Evolutionary conservation across 2,888 invertebrate species (phyloP), one percentile per base, ranked within the genome.

Genomic region (Drosophila peninsularis): DNA sequence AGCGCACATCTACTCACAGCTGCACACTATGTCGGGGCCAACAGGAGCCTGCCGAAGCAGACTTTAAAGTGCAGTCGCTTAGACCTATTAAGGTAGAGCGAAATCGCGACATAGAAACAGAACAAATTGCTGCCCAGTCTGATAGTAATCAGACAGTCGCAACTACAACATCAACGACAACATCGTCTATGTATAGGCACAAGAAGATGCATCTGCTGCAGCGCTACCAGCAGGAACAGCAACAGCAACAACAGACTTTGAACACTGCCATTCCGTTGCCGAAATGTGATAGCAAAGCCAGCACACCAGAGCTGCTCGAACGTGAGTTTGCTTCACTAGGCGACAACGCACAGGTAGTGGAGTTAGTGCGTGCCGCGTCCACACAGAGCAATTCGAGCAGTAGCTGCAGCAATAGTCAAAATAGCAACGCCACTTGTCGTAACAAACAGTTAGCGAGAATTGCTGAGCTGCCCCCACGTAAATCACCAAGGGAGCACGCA

Each of bases 401-500:
- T 62, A 91, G 90, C 60, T 83, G 90, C 58, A 88, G 89, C 49
- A 80, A 85, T 10, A 78, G 81, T 24, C 81, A 80, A 7, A 75
- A 73, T 27, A 80, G 83, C 39, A 80, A 81, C 41, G 78, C 71
- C 39, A 80, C 78, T 36, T 89, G 81, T 34, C 85, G 90, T 13
- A 88, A 90, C 41, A 91, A 91, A 53, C 89, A 90, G 60, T 60
- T 92, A 37, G 87, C 89, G 10, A 77, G 91, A 62, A 78, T 90
- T 5, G 83, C 52, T 21, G 92, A 92, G 54, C 75, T 92, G 67
- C 91, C 92, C 55, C 96, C 97, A 0, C 93, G 97, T 42, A 97
- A 97, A 90, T 97, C 97, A 0, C 97, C 97, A 0, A 93, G 97
- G 24, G 97, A 97, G 90, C 97, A 97, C 90, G 97, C 97, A 0